Evolutionary conservation across 2,113 vertebrate genomes (phyloP), one percentile per base, ranked within the genome.

Genomic region (Xenopus tropicalis): DNA sequence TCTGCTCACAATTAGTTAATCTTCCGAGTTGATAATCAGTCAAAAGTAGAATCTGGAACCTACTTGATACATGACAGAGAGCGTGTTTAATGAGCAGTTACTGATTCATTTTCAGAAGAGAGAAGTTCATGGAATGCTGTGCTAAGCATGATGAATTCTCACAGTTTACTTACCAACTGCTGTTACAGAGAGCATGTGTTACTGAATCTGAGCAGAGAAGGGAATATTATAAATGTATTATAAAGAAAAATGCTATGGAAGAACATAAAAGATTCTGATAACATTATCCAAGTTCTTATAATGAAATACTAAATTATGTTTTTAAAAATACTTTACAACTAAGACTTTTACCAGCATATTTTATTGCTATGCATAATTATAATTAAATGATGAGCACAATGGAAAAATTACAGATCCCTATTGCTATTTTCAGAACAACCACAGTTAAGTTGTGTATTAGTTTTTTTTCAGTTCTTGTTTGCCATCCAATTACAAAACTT

Each of bases 1-100:
- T 75, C 66, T 75, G 72, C 66, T 69, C 58, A 68, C 59, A 75
- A 75, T 75, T 62, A 69, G 72, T 69, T 75, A 69, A 75, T 69
- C 72, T 75, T 58, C 52, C 22, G 46, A 69, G 72, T 23, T 75
- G 66, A 75, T 75, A 69, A 75, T 48, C 58, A 69, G 44, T 75
- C 65, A 69, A 37, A 74, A 61, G 72, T 52, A 74, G 65, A 69
- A 69, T 61, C 65, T 68, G 21, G 72, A 69, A 75, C 68, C 66
- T 37, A 62, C 72, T 75, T 62, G 72, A 75, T 66, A 66, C 21
- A 25, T 61, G 66, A 44, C 65, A 75, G 44, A 69, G 43, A 74
- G 68, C 21, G 24, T 69, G 66, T 62, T 75, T 69, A 75, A 75
- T 74, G 65, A 74, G 65, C 58, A 69, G 72, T 62, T 52, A 74